phyloP scores from a whole-genome alignment of 2,113 vertebrate genomes.

The Xyrauchen texanus region DNA sequence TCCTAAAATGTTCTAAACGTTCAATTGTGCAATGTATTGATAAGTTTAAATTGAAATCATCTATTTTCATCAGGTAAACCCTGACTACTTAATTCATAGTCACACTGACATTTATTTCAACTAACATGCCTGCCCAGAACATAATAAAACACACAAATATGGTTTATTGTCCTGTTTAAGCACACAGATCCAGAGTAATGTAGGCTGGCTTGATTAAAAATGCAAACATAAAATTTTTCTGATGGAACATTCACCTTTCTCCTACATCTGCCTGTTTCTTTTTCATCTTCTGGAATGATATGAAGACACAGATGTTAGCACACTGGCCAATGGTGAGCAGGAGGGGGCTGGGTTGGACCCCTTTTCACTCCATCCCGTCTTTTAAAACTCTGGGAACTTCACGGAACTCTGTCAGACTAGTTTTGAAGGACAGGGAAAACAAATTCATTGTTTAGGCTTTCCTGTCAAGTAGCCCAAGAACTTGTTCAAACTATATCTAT shows the following conservation, averaged over 20 bases:
- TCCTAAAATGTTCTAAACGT: no score
- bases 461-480: neutral
- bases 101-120: no score
- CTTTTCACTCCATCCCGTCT: constrained; percentile 65
- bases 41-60: no score
- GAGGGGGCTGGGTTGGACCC: constrained; percentile 75
- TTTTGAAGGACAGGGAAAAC: constrained; percentile 51
- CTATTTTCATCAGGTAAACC: no score
- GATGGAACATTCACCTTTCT: constrained; percentile 17
- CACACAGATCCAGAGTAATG: neutral
- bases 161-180: neutral
- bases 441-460: constrained; percentile 28
- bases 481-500: neutral
- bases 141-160: constrained; percentile 25
- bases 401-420: constrained; percentile 62
- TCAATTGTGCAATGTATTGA: no score
- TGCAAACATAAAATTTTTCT: neutral
- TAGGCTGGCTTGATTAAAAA: constrained; percentile 15
- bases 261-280: constrained; percentile 60
- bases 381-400: constrained; percentile 72
- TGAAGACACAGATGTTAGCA: constrained; percentile 70
- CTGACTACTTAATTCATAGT: no score
- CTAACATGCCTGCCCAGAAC: no score
- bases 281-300: constrained; percentile 54
- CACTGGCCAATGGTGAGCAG: constrained; percentile 73